phyloP scores from a whole-genome alignment of 1,140 invertebrate genomes.

The Lepidurus apus region DNA sequence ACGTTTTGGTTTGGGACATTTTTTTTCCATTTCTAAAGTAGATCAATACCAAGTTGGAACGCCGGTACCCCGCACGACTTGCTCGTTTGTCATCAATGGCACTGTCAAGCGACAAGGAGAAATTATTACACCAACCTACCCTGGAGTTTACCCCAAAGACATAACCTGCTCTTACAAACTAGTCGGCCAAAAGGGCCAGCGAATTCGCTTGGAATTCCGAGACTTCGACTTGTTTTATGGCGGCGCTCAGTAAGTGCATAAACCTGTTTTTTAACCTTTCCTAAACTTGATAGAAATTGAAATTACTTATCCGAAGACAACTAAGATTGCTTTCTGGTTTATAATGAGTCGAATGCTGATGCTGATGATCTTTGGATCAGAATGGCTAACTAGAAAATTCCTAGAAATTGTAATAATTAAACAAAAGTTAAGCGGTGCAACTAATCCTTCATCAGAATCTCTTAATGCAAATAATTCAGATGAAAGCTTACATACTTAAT shows the following conservation, averaged over 20 bases:
- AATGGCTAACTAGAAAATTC: too few species aligned
- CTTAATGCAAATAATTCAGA: too few species aligned
- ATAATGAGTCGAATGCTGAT: too few species aligned
- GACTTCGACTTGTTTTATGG: conserved; percentile 99
- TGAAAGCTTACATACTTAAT: too few species aligned
- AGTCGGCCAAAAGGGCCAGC: conserved; percentile 78
- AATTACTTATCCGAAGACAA: too few species aligned
- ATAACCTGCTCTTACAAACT: conserved; percentile 89
- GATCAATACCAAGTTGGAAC: conserved; percentile 80
- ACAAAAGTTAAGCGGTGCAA: too few species aligned
- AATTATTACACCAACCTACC: conserved; percentile 95
- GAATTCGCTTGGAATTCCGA: conserved; percentile 91
- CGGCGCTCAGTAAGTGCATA: conserved; percentile 85
- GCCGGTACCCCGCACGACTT: conserved; percentile 66
- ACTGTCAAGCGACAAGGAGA: conserved; percentile 72
- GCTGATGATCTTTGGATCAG: too few species aligned
- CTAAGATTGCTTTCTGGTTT: too few species aligned
- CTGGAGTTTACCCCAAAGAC: conserved; percentile 96
- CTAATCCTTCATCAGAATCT: too few species aligned
- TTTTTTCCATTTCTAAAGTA: conserved; percentile 41
- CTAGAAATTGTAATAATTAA: too few species aligned
- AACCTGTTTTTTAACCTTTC: background rate
- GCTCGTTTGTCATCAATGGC: conserved; percentile 74
- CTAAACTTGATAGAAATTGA: too few species aligned
- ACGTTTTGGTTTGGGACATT: conserved; percentile 31